These are phyloP conservation scores for Chaenogobius annularis DNA, from an alignment of 2,113 vertebrate species.

Conservation along the genomic window DNA sequence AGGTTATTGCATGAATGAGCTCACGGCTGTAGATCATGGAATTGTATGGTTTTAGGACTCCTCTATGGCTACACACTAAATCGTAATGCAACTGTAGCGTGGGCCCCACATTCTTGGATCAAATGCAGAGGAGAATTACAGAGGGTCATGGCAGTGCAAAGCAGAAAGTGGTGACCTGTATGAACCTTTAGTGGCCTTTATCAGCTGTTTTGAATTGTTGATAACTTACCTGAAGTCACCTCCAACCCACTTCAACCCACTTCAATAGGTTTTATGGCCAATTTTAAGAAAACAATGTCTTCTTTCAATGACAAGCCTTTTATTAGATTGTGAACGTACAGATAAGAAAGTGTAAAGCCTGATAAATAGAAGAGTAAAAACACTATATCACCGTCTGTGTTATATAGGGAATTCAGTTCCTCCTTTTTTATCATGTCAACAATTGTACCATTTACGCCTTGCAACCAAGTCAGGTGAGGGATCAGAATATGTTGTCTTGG, in stretches of 20 bases:
- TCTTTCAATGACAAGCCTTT: neutral
- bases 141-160: constrained; percentile 23
- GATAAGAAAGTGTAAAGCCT: neutral
- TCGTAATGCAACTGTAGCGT: constrained; percentile 42
- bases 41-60: constrained; percentile 44
- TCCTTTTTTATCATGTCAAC: too few relatives aligned
- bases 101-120: constrained; percentile 43
- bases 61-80: constrained; percentile 42
- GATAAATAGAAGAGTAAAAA: neutral
- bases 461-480: too few relatives aligned
- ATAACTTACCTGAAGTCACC: constrained; percentile 19
- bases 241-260: neutral
- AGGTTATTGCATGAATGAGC: constrained; percentile 62
- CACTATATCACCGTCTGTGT: neutral
- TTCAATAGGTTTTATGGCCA: constrained; percentile 3
- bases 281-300: neutral
- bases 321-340: neutral
- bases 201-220: constrained; percentile 44
- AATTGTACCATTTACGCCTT: too few relatives aligned
- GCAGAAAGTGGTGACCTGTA: neutral
- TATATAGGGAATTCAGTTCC: too few relatives aligned
- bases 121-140: constrained; percentile 30
- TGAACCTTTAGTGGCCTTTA: constrained; percentile 43
- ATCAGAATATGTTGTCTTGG: too few relatives aligned
- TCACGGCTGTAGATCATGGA: constrained; percentile 58